Evolutionary conservation across 2,797 vertebrate genomes (phyloP).

Genomic region (Anabas testudineus): DNA sequence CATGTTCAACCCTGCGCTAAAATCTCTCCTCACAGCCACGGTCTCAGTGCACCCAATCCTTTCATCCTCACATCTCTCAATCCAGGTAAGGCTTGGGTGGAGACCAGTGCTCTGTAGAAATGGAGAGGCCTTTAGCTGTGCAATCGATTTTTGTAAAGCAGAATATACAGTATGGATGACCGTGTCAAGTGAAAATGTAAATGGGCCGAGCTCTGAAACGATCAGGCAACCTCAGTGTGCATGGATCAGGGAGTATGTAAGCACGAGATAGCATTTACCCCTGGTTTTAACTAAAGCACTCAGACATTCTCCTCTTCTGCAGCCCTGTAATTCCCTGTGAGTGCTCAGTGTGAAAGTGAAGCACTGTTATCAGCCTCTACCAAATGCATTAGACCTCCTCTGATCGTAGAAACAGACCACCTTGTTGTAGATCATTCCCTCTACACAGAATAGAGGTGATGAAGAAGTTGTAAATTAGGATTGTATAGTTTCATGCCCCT

Average conservation of each 20-base stretch:
- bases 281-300: constrained; percentile 83
- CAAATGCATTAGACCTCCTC: constrained; percentile 81
- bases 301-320: constrained; percentile 78
- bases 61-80: constrained; percentile 79
- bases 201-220: constrained; percentile 71
- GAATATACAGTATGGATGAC: constrained; percentile 75
- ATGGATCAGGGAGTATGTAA: constrained; percentile 79
- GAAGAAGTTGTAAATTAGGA: constrained; percentile 80
- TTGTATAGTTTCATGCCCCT: constrained; percentile 73
- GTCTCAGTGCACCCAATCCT: constrained; percentile 74
- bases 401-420: constrained; percentile 77
- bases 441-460: constrained; percentile 64
- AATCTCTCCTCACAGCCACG: constrained; percentile 74
- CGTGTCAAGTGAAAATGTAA: constrained; percentile 77
- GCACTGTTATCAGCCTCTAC: constrained; percentile 81
- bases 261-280: constrained; percentile 81
- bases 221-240: constrained; percentile 68
- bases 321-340: constrained; percentile 82
- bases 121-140: constrained; percentile 68
- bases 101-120: constrained; percentile 71
- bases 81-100: constrained; percentile 78
- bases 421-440: constrained; percentile 76
- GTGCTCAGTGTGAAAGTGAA: constrained; percentile 78
- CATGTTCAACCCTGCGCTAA: constrained; percentile 69
- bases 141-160: constrained; percentile 78